Conservation (phyloP, 2,797 vertebrate genomes). For the Ceyx erithaca region DNA sequence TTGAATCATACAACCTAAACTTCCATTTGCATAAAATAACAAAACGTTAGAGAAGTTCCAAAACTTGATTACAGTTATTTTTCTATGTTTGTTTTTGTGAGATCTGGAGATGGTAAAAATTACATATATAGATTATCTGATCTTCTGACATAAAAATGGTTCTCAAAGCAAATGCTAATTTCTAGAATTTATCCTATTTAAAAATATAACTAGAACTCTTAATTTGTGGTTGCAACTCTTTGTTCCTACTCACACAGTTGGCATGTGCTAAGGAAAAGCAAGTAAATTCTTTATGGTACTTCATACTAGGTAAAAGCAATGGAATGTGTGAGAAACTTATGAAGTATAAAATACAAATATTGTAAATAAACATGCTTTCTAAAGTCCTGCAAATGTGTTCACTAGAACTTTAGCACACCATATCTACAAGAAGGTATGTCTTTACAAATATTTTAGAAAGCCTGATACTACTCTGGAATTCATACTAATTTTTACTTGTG, state of each 20-base stretch:
- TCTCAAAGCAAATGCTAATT: not conserved
- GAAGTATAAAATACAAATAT: not conserved
- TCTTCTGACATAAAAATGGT: not conserved
- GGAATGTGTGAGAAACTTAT: not conserved
- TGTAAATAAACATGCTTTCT: constrained; percentile 1
- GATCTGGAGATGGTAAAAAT: not conserved
- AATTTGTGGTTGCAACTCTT: not conserved
- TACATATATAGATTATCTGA: not conserved
- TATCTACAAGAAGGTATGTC: not conserved
- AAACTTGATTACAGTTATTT: not conserved
- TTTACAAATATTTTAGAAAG: constrained; percentile 13
- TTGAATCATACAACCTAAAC: not conserved
- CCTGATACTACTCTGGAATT: not conserved
- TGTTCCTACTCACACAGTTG: not conserved
- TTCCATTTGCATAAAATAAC: not conserved
- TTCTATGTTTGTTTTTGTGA: not conserved
- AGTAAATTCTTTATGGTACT: not conserved
- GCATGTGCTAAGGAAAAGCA: not conserved
- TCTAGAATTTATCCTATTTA: not conserved
- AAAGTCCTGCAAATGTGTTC: not conserved
- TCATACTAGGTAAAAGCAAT: not conserved
- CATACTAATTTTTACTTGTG: not conserved
- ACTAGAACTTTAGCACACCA: not conserved
- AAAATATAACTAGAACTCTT: not conserved
- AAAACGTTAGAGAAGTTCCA: not conserved